Percentiles rank a stretch among this genome's conserved stretches.
Evolutionary conservation across 2,797 vertebrate species (phyloP).

Genomic region (Carcharodon carcharias): DNA sequence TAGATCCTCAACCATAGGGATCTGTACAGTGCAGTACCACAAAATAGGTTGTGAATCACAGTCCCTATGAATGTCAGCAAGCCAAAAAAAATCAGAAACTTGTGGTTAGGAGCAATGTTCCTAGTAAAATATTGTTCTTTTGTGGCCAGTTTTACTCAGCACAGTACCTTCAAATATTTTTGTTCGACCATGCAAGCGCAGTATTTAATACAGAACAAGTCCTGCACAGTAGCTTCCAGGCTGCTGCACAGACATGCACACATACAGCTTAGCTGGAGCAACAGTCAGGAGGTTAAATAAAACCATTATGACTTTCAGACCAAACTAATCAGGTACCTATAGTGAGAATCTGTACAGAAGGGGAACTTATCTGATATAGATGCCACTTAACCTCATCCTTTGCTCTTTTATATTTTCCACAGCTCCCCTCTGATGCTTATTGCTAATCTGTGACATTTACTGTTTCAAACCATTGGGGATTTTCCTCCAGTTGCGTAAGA

Average conservation of each 20-base stretch:
- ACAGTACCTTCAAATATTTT: too few relatives aligned
- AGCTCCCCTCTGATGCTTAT: not conserved
- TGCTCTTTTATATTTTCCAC: constrained; percentile 14
- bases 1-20: not conserved
- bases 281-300: not conserved
- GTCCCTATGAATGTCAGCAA: not conserved
- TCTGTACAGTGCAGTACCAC: not conserved
- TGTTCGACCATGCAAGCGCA: too few relatives aligned
- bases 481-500: not conserved
- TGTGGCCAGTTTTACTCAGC: too few relatives aligned
- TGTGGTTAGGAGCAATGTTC: not conserved
- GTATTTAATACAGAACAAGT: too few relatives aligned
- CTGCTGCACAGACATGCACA: too few relatives aligned
- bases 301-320: too few relatives aligned
- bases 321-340: too few relatives aligned
- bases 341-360: not conserved
- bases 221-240: too few relatives aligned
- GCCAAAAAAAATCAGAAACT: not conserved
- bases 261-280: too few relatives aligned
- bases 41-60: too few relatives aligned
- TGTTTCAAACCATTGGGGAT: not conserved
- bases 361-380: not conserved
- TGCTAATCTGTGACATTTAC: not conserved
- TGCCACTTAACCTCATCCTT: not conserved
- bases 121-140: too few relatives aligned